Percentiles rank a stretch among this genome's conserved stretches.
Conservation (phyloP, 2,113 vertebrate genomes). For the Centrocercus urophasianus region DNA sequence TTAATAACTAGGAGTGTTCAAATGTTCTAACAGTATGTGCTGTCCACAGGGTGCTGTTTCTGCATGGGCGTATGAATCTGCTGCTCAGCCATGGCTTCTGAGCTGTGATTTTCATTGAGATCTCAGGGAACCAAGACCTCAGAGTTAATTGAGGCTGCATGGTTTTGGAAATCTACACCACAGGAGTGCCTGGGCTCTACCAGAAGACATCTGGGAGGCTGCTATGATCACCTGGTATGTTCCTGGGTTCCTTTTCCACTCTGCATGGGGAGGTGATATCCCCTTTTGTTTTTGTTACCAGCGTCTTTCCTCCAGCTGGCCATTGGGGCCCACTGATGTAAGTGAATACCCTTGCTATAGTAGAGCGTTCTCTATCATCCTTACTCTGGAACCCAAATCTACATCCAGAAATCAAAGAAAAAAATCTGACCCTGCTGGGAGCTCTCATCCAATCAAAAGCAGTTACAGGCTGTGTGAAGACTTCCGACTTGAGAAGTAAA, state of each 20-base stretch:
- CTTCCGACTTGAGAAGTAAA: conserved; percentile 27
- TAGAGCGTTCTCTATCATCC: neutral
- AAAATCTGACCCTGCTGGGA: neutral
- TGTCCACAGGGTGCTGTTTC: neutral
- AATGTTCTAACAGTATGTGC: neutral
- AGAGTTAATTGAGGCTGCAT: neutral
- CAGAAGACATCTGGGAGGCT: neutral
- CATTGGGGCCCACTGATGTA: neutral
- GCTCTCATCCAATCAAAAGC: neutral
- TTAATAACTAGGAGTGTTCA: neutral
- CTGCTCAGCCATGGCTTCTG: neutral
- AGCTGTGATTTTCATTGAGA: neutral
- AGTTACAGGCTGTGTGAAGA: neutral
- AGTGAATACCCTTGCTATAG: neutral
- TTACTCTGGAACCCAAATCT: neutral
- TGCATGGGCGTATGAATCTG: neutral
- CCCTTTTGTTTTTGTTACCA: neutral
- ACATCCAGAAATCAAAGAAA: neutral
- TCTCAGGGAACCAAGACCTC: neutral
- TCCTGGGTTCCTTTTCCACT: neutral
- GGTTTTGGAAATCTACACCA: neutral
- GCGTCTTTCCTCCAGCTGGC: neutral
- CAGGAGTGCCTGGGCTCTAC: neutral
- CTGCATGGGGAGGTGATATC: too few species aligned
- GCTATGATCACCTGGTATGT: neutral